phyloP scores from a whole-genome alignment of 2,797 vertebrate species.

The Pygocentrus nattereri region DNA sequence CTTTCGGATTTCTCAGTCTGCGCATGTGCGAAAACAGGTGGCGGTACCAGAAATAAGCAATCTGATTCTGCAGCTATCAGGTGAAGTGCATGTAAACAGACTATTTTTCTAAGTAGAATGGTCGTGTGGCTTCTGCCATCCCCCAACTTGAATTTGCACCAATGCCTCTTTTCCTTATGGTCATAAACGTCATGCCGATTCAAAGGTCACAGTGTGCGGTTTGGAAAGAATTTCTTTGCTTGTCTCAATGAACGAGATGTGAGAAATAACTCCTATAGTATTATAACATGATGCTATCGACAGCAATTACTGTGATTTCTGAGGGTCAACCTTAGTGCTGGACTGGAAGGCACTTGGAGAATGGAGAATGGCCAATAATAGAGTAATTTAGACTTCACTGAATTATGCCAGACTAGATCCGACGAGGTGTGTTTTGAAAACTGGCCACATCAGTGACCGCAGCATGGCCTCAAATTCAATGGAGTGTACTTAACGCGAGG shows the following conservation, averaged over 20 bases:
- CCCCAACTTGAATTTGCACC: no score
- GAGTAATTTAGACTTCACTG: conserved; percentile 15
- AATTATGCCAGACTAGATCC: neutral
- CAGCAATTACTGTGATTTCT: neutral
- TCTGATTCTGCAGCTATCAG: no score
- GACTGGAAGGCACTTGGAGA: conserved; percentile 19
- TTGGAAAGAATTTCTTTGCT: neutral
- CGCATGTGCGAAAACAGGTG: no score
- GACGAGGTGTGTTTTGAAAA: conserved; percentile 4
- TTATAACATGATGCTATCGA: neutral
- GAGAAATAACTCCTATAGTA: neutral
- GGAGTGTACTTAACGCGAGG: conserved; percentile 46
- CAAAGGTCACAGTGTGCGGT: neutral
- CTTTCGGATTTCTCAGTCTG: no score
- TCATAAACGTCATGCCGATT: no score
- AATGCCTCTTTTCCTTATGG: no score
- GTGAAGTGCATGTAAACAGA: no score
- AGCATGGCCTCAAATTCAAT: conserved; percentile 47
- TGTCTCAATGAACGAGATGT: neutral
- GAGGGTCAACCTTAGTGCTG: neutral
- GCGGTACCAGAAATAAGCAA: no score
- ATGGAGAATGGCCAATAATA: conserved; percentile 25
- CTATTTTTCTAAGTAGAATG: no score
- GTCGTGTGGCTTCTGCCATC: no score
- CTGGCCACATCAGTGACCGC: conserved; percentile 36